Evolutionary conservation across 37 sponge, comb jelly and placozoan genomes (phyloP).

Genomic region (Diacarnus erythraeanus): DNA sequence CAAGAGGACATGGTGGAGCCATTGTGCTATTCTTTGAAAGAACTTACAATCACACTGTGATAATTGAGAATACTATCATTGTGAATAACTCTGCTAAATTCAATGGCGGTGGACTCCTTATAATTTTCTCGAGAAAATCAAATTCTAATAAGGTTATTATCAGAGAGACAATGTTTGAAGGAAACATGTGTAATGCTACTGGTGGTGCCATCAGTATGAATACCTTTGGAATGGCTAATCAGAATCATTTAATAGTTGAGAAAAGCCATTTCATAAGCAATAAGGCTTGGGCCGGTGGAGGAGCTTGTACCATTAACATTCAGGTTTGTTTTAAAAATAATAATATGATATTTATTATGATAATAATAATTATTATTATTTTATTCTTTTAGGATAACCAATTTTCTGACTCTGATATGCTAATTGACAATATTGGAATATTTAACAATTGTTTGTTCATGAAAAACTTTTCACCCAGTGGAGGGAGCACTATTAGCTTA

Average conservation of each 20-base stretch:
- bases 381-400: too few relatives aligned
- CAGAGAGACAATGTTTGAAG: conserved; percentile 12
- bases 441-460: conserved; percentile 47
- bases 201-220: conserved; percentile 60
- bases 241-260: conserved; percentile 12
- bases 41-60: neutral
- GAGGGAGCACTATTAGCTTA: conserved; percentile 52
- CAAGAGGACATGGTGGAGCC: conserved; percentile 63
- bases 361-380: too few relatives aligned
- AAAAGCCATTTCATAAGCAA: conserved; percentile 25
- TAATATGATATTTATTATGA: neutral
- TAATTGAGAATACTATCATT: conserved; percentile 21
- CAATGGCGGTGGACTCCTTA: conserved; percentile 39
- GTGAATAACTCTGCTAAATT: conserved; percentile 37
- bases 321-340: neutral
- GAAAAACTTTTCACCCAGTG: conserved; percentile 37
- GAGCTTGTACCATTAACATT: neutral
- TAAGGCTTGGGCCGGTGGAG: conserved; percentile 53
- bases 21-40: conserved; percentile 6
- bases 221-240: conserved; percentile 18
- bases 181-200: conserved; percentile 5
- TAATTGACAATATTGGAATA: neutral
- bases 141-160: conserved; percentile 24
- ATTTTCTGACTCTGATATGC: too few relatives aligned
- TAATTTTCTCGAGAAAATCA: conserved; percentile 4